Conservation (phyloP, 2,797 vertebrate genomes). For the Myiothlypis coronata region DNA sequence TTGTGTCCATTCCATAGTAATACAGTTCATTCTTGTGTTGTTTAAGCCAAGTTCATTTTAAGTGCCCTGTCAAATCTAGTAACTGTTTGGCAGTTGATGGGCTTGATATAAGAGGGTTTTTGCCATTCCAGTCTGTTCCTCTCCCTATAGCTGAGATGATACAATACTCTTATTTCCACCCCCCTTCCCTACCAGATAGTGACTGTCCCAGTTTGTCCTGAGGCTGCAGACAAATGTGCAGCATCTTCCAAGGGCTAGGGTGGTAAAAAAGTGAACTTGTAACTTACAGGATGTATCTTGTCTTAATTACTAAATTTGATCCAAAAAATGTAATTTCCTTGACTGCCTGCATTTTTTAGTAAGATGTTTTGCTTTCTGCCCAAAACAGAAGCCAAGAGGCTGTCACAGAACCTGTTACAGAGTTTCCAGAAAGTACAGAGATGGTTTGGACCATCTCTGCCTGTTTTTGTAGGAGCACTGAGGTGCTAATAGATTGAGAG, state of each 20-base stretch:
- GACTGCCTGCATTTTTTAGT: not conserved
- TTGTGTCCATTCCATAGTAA: accelerated
- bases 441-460: accelerated
- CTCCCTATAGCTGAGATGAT: accelerated
- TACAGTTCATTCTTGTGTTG: accelerated
- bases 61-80: not conserved
- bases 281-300: accelerated
- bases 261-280: not conserved
- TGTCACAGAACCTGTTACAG: not conserved
- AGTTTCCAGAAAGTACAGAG: not conserved
- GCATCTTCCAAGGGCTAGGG: not conserved
- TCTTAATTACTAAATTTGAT: not conserved
- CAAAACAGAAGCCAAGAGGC: not conserved
- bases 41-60: not conserved
- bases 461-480: not conserved
- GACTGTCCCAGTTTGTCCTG: not conserved
- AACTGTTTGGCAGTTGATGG: not conserved
- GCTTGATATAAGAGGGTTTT: not conserved
- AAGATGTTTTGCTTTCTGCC: not conserved
- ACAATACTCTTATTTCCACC: not conserved
- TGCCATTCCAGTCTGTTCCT: not conserved
- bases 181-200: not conserved
- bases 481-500: not conserved
- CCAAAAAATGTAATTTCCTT: not conserved
- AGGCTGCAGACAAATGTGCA: not conserved